phyloP scores from a whole-genome alignment of 64 coral and sea anemone species.

The Exaiptasia diaphana region DNA sequence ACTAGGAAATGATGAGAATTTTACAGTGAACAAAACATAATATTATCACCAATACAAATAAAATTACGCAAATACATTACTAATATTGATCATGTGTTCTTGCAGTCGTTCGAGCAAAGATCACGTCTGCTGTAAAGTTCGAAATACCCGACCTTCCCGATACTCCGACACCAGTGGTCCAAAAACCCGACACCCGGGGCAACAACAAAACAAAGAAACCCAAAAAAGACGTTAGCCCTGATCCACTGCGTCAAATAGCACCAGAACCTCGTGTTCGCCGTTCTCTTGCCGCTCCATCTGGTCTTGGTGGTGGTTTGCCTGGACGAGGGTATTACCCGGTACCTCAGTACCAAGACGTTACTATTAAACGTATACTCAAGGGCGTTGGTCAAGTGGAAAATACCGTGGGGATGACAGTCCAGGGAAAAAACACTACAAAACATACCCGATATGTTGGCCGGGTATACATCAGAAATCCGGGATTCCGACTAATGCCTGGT shows the following conservation, averaged over 20 bases:
- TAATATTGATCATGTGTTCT: no score
- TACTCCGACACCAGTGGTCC: not conserved
- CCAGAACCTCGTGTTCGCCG: constrained; percentile 9
- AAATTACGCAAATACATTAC: no score
- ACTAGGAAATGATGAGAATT: no score
- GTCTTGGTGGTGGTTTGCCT: not conserved
- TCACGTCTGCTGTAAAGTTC: not conserved
- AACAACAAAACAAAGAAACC: not conserved
- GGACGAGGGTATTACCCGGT: no score
- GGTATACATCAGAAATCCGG: constrained; percentile 36
- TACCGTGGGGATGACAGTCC: not conserved
- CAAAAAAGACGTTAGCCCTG: not conserved
- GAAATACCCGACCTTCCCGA: not conserved
- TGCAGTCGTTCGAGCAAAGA: not conserved
- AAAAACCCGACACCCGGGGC: no score
- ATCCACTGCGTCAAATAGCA: not conserved
- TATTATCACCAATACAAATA: no score
- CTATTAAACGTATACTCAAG: constrained; percentile 50
- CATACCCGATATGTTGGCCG: constrained; percentile 1
- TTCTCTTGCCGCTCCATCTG: constrained; percentile 1
- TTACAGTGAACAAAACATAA: no score
- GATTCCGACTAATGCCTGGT: constrained; percentile 5
- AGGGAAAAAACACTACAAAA: not conserved
- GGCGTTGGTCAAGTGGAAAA: constrained; percentile 19
- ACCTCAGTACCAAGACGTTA: constrained; percentile 30